Percentiles rank a stretch among this genome's conserved stretches.
Evolutionary conservation across 2,113 vertebrate genomes (phyloP).

Genomic region (Oryzias javanicus): DNA sequence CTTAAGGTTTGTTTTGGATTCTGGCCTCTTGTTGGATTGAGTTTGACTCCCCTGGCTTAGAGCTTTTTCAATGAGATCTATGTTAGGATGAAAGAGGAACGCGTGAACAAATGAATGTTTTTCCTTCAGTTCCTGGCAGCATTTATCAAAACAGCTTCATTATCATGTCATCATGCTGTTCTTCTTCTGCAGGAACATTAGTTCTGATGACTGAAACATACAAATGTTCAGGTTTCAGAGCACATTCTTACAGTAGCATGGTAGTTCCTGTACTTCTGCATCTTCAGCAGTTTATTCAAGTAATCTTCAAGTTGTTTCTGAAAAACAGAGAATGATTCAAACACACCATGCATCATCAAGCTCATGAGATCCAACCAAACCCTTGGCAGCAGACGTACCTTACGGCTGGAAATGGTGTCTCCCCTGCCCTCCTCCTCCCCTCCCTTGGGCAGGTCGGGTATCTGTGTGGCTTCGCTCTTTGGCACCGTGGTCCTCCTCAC

Average conservation of each 20-base stretch:
- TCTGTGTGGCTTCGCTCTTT: conserved; percentile 75
- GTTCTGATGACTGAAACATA: too few species aligned
- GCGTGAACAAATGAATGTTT: too few species aligned
- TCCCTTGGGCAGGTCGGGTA: conserved; percentile 85
- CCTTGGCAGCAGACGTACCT: conserved; percentile 63
- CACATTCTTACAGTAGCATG: conserved; percentile 85
- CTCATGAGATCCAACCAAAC: background rate
- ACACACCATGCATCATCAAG: background rate
- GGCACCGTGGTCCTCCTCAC: conserved; percentile 83
- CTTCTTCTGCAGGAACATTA: too few species aligned
- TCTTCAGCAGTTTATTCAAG: conserved; percentile 89
- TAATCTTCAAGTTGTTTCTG: conserved; percentile 98
- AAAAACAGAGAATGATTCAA: conserved; percentile 3
- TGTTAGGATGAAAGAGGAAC: too few species aligned
- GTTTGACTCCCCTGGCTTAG: too few species aligned
- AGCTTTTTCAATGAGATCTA: too few species aligned
- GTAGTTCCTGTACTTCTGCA: conserved; percentile 92
- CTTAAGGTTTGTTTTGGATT: too few species aligned
- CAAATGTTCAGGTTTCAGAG: background rate
- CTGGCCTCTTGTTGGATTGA: too few species aligned
- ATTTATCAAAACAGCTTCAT: too few species aligned
- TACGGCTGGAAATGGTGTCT: conserved; percentile 89
- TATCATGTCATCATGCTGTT: too few species aligned
- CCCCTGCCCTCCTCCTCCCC: conserved; percentile 84
- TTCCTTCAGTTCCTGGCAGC: too few species aligned